A percentile compares a stretch with the other conserved stretches of the same genome.
phyloP scores from a whole-genome alignment of 2,113 vertebrate genomes.

The Nothocercus julius region DNA sequence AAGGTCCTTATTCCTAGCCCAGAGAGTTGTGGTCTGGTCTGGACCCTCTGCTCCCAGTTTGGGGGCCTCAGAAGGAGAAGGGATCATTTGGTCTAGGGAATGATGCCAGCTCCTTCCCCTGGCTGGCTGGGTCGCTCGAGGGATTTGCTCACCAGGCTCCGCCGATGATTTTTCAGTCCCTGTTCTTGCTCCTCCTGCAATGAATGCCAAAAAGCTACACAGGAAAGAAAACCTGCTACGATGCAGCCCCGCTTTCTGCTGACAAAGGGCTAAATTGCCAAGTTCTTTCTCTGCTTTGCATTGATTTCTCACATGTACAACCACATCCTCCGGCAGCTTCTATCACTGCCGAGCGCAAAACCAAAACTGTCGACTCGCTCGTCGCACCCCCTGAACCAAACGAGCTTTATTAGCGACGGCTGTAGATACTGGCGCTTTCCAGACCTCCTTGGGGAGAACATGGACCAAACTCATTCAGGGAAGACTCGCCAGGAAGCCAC shows the following conservation, averaged over 20 bases:
- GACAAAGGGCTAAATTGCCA: constrained; percentile 41
- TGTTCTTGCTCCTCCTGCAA: background rate
- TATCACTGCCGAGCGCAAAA: rapidly evolving
- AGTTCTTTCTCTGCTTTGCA: background rate
- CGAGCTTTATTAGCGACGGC: background rate
- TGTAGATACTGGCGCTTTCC: background rate
- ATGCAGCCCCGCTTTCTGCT: constrained; percentile 26
- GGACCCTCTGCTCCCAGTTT: background rate
- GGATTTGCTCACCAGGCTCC: background rate
- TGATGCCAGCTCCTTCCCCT: background rate
- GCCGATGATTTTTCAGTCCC: background rate
- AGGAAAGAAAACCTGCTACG: background rate
- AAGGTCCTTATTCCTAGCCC: background rate
- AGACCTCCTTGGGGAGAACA: background rate
- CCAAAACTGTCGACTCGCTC: background rate
- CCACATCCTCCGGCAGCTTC: background rate
- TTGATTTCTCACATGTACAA: rapidly evolving
- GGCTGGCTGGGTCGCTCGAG: background rate
- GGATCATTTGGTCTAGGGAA: background rate
- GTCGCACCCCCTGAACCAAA: background rate
- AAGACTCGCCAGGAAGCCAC: background rate
- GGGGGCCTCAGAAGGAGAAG: background rate
- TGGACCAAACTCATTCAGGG: background rate
- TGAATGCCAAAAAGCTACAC: constrained; percentile 32
- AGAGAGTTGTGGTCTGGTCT: rapidly evolving